Evolutionary conservation across 2,888 invertebrate species (phyloP), one percentile per base, ranked within the genome.

Genomic region (Apotomis betuletana): DNA sequence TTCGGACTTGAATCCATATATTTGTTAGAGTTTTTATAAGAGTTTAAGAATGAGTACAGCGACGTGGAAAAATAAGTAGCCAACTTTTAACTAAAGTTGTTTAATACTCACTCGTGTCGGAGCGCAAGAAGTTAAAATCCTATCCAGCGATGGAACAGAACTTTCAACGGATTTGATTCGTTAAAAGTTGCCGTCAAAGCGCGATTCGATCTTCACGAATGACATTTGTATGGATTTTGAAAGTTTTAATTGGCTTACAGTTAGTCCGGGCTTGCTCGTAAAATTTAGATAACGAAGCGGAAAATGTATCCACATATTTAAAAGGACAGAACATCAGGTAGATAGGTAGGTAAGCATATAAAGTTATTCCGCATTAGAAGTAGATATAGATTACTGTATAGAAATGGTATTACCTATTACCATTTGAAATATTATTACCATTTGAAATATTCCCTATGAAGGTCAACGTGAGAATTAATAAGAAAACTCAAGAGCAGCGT

Each of bases 181-280:
- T 80, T 80, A 80, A 77, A 80, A 80, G 75, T 79, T 80, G 27
- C 36, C 52, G 13, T 75, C 69, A 73, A 74, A 75, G 74, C 70
- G 70, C 62, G 54, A 27, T 69, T 69, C 57, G 49, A 62, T 55
- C 62, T 59, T 67, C 54, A 12, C 54, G 68, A 71, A 60, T 61
- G 46, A 55, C 64, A 59, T 70, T 64, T 59, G 63, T 64, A 71
- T 67, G 69, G 59, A 67, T 58, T 68, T 52, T 55, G 9, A 65
- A 74, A 74, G 69, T 74, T 75, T 67, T 75, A 75, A 75, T 74
- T 74, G 74, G 70, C 67, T 69, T 58, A 55, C 49, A 69, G 73
- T 70, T 46, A 69, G 73, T 70, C 27, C 36, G 63, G 60, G n/a
- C 41, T 13, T 44, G 13, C 44, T 60, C 15, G 38, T 41, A 38